Evolutionary conservation across 2,888 invertebrate genomes (phyloP), one percentile per base, ranked within the genome.

Genomic region (Drosophila kanekoi): DNA sequence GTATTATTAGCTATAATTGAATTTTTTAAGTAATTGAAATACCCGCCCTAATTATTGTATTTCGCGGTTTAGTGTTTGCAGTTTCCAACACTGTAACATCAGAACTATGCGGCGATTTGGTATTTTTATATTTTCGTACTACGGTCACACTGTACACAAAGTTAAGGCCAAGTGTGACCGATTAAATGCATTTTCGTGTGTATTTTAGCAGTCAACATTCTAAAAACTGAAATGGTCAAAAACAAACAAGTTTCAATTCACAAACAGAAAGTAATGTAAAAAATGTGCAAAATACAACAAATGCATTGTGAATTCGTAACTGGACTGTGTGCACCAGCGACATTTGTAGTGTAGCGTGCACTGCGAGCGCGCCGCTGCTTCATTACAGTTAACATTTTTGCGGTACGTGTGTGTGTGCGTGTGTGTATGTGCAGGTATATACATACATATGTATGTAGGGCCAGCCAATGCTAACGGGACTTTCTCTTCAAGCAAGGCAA

Each of bases 381-480:
- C 49, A 57, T 40, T 57, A 63, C 41, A 72, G 62, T 49, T 59
- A 67, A 49, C 58, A 64, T 59, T 62, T 74, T 51, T 67, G 44
- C 43, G 73, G 72, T 72, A 73, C 53, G 67, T 73, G n/a, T 28
- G 37, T 37, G 53, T 47, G 28, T 43, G 40, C 44, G 43, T 41
- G 52, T 33, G 28, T 37, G 32, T 20, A 16, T 40, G 35, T 51
- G 28, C 8, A 13, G 20, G 18, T 40, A 43, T 14, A 18, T 54
- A 28, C 13, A 18, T 54, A 28, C 13, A 13, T 57, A 47, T 62
- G 40, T 53, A 45, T 45, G 23, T 4, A 52, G 59, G 40, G 52
- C 58, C 37, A 72, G 35, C 45, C 52, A 51, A 54, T 47, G 74
- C 69, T 78, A 78, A 78, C 76, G 76, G 76, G 69, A 78, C 76